Evolutionary conservation across 2,888 invertebrate genomes (phyloP).

Genomic region (Lithophane socia): DNA sequence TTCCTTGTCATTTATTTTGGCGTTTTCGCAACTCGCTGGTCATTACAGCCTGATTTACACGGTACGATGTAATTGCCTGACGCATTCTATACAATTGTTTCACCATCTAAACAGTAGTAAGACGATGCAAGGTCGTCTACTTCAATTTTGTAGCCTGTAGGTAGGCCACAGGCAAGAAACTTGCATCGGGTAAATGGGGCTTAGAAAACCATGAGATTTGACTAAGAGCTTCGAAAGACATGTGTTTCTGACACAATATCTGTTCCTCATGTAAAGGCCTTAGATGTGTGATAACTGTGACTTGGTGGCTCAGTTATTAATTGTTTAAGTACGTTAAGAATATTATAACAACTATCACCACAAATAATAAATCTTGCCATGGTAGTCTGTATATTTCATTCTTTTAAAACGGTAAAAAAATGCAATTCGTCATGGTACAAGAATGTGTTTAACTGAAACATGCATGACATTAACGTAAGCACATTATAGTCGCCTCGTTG

Average conservation of each 20-base stretch:
- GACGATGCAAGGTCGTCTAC: not conserved
- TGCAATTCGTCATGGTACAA: not conserved
- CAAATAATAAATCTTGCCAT: not conserved
- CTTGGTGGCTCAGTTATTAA: not conserved
- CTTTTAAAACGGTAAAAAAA: not conserved
- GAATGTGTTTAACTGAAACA: not conserved
- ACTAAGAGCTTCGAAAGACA: not conserved
- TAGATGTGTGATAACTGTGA: not conserved
- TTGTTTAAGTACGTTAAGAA: not conserved
- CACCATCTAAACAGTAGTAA: not conserved
- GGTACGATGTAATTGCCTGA: too few species aligned
- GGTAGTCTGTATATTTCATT: not conserved
- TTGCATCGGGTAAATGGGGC: not conserved
- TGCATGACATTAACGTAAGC: not conserved
- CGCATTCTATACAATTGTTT: not conserved
- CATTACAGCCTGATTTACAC: not conserved
- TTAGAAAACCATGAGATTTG: not conserved
- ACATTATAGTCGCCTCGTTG: not conserved
- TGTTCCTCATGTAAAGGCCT: not conserved
- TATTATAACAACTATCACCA: not conserved
- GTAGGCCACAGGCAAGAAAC: not conserved
- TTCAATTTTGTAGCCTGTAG: not conserved
- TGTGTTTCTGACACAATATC: too few species aligned
- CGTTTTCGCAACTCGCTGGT: not conserved
- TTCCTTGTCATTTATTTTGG: conserved; percentile 26